These are phyloP conservation scores for Polylopha cassiicola DNA, from an alignment of 2,888 invertebrate genomes.

Conservation along the genomic window DNA sequence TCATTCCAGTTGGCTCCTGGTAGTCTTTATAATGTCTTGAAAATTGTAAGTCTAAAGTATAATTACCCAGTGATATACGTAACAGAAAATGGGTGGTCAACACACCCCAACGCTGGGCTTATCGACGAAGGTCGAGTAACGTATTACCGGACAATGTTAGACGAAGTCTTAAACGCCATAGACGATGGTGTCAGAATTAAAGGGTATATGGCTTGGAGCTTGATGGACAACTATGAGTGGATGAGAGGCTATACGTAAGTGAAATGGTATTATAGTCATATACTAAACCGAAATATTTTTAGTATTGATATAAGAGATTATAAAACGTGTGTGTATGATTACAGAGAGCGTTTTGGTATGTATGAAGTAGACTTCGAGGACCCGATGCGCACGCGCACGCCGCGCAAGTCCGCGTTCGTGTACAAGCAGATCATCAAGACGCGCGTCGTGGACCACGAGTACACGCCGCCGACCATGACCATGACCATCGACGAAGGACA, in stretches of 20 bases:
- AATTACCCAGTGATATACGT: conserved; percentile 74
- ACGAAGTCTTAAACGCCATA: conserved; percentile 56
- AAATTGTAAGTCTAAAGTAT: conserved; percentile 65
- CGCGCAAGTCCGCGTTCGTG: conserved; percentile 73
- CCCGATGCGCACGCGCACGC: conserved; percentile 68
- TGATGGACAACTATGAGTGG: conserved; percentile 83
- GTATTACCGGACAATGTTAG: conserved; percentile 61
- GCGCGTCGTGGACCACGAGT: conserved; percentile 26
- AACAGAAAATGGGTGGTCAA: conserved; percentile 79
- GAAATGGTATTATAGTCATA: not conserved
- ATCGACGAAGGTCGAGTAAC: conserved; percentile 63
- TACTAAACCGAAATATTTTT: not conserved
- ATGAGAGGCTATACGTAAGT: conserved; percentile 72
- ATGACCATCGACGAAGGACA: conserved; percentile 21
- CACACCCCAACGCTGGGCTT: conserved; percentile 36
- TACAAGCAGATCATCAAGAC: conserved; percentile 56
- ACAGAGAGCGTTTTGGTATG: conserved; percentile 78
- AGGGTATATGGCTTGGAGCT: conserved; percentile 79
- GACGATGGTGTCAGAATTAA: conserved; percentile 63
- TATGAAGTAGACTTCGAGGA: conserved; percentile 77
- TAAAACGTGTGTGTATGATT: too few species aligned
- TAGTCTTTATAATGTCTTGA: conserved; percentile 75
- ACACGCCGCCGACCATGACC: conserved; percentile 7
- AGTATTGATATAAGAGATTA: too few species aligned
- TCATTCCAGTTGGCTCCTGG: conserved; percentile 67